Conservation (phyloP, 2,113 vertebrate genomes). For the Uropsilus gracilis region DNA sequence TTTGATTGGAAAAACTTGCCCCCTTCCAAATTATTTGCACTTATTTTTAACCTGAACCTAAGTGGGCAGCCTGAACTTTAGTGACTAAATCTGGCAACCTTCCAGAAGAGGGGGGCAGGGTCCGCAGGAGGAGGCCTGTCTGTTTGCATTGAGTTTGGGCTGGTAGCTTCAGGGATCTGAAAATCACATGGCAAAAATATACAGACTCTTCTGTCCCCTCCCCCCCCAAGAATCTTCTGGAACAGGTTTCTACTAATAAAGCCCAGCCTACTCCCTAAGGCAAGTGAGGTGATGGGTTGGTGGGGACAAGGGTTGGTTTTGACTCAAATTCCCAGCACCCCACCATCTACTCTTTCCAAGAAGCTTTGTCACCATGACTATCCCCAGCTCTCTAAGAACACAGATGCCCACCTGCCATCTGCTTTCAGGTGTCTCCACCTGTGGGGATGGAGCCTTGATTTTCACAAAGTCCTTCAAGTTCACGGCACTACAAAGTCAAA, state of each 20-base stretch:
- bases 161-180: background rate
- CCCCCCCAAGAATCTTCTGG: background rate
- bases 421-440: background rate
- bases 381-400: background rate
- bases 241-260: background rate
- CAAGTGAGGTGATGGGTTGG: background rate
- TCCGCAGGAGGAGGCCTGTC: background rate
- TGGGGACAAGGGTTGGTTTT: background rate
- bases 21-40: background rate
- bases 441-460: background rate
- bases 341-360: background rate
- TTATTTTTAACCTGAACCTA: constrained; percentile 19
- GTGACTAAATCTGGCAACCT: background rate
- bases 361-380: background rate
- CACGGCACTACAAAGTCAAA: background rate
- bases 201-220: background rate
- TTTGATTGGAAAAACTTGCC: background rate
- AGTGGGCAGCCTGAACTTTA: background rate
- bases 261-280: background rate
- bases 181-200: background rate
- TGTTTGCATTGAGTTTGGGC: background rate
- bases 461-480: background rate
- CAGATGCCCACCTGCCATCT: background rate
- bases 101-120: background rate
- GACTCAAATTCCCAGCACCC: background rate